These are phyloP conservation scores for Zapornia atra DNA, from an alignment of 2,113 vertebrate genomes.

Conservation along the genomic window DNA sequence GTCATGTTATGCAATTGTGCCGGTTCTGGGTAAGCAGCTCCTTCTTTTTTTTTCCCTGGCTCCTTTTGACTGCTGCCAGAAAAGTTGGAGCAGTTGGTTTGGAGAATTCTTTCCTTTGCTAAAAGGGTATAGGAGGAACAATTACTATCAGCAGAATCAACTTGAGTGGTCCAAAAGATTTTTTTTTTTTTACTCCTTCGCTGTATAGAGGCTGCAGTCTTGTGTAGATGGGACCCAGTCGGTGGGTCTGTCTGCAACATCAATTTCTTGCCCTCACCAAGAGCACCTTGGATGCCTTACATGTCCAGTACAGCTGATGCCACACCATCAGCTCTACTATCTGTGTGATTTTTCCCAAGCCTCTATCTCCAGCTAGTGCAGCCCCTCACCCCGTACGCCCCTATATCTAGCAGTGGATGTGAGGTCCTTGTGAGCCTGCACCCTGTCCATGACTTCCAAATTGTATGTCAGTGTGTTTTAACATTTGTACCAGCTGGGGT, in stretches of 20 bases:
- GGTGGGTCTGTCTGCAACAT: not conserved
- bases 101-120: not conserved
- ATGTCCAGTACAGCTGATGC: not conserved
- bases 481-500: not conserved
- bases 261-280: not conserved
- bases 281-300: not conserved
- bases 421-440: not conserved
- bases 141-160: not conserved
- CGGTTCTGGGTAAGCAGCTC: conserved; percentile 89
- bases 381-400: not conserved
- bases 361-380: not conserved
- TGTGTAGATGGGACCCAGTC: not conserved
- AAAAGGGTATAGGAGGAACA: not conserved
- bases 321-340: not conserved
- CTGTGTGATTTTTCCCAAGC: not conserved
- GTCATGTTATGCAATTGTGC: conserved; percentile 97
- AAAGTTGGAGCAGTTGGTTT: not conserved
- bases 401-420: not conserved
- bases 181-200: not conserved
- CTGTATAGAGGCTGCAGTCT: not conserved
- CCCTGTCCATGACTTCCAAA: not conserved
- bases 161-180: not conserved
- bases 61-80: not conserved
- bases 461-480: not conserved
- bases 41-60: not conserved